These are phyloP conservation scores for Huso huso DNA, from an alignment of 2,797 vertebrate species.

Conservation along the genomic window DNA sequence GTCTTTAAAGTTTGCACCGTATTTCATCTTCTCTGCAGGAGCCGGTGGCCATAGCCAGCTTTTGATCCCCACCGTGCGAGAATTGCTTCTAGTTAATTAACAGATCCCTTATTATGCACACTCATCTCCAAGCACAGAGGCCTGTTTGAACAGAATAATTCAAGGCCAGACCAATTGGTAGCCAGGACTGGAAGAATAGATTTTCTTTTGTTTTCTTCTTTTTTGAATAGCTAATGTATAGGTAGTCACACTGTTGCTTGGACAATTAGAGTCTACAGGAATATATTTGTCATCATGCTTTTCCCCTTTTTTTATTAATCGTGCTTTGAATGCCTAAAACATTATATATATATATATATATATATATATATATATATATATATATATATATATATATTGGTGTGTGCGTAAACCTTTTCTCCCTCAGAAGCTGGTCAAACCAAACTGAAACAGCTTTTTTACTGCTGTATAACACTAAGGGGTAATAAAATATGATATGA, in stretches of 20 bases:
- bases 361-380: too few species aligned
- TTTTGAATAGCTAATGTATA: not conserved
- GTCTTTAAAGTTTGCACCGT: conserved; percentile 95
- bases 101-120: conserved; percentile 78
- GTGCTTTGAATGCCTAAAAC: too few species aligned
- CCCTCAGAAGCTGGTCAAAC: too few species aligned
- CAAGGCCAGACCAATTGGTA: conserved; percentile 68
- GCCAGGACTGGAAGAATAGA: conserved; percentile 61
- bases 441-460: too few species aligned
- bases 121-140: conserved; percentile 66
- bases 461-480: too few species aligned
- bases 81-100: conserved; percentile 88
- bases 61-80: conserved; percentile 86
- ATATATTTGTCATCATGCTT: too few species aligned
- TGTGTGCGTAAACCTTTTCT: too few species aligned
- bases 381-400: too few species aligned
- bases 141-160: conserved; percentile 65
- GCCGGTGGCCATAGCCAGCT: conserved; percentile 80
- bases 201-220: conserved; percentile 1
- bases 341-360: too few species aligned
- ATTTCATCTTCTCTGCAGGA: conserved; percentile 92
- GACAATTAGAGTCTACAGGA: not conserved
- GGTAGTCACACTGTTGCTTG: not conserved
- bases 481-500: too few species aligned
- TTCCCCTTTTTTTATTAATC: too few species aligned